These are phyloP conservation scores for Brachionus manjavacas DNA, from an alignment of 1,140 invertebrate species.

Conservation along the genomic window DNA sequence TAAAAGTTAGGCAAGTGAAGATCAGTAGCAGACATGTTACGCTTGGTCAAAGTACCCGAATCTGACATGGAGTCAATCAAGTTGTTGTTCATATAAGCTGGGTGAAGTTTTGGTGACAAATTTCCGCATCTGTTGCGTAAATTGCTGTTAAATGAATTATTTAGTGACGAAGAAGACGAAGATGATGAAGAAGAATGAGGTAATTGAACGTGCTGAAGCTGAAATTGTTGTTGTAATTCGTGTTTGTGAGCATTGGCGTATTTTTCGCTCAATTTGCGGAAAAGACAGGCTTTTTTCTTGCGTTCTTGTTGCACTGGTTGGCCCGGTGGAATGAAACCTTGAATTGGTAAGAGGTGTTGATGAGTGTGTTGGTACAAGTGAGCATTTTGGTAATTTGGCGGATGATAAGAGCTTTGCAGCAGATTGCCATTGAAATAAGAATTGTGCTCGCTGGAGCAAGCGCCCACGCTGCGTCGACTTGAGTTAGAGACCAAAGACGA, in stretches of 20 bases:
- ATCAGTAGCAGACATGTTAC: slow-evolving; percentile 10
- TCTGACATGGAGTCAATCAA: neutral
- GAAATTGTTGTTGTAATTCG: slow-evolving; percentile 28
- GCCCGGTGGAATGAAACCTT: neutral
- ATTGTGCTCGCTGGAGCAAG: neutral
- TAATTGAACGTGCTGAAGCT: neutral
- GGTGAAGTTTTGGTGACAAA: slow-evolving; percentile 7
- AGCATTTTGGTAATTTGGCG: neutral
- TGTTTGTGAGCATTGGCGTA: slow-evolving; percentile 34
- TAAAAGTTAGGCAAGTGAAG: neutral
- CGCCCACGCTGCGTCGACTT: neutral
- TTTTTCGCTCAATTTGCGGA: slow-evolving; percentile 39
- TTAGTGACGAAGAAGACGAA: slow-evolving; percentile 15
- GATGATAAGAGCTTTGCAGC: neutral
- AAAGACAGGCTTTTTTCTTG: slow-evolving; percentile 32
- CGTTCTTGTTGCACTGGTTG: slow-evolving; percentile 26
- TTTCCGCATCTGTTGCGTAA: slow-evolving; percentile 5
- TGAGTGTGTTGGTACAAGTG: neutral
- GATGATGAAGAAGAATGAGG: slow-evolving; percentile 13
- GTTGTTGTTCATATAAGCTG: neutral
- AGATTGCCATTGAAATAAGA: neutral
- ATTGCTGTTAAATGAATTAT: slow-evolving; percentile 12
- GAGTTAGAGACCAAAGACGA: slow-evolving; percentile 7
- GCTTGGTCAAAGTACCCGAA: neutral
- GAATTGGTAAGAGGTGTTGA: neutral